Conservation (phyloP, 2,888 invertebrate species). For the Parnassius smintheus region DNA sequence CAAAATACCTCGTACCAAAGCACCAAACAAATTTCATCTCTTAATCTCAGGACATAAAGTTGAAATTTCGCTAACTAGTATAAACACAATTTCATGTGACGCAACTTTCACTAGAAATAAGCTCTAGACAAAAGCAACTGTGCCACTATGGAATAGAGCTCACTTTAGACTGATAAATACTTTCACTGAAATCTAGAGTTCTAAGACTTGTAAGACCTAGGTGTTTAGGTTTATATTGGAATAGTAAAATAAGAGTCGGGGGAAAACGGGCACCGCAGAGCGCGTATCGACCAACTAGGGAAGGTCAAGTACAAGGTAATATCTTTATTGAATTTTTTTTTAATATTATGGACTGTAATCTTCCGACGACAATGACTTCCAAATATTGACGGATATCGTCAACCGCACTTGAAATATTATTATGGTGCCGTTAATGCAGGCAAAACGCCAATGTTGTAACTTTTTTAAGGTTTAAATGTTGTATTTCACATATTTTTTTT, state of each 20-base stretch:
- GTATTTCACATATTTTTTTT: too few species aligned
- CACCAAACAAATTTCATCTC: background rate
- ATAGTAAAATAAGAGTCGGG: slow-evolving; percentile 1
- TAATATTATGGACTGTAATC: too few species aligned
- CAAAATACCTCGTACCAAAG: background rate
- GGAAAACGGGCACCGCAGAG: background rate
- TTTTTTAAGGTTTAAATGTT: too few species aligned
- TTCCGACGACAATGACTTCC: too few species aligned
- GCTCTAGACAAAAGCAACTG: background rate
- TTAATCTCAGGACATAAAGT: background rate
- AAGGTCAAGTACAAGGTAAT: slow-evolving; percentile 17
- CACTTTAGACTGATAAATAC: background rate
- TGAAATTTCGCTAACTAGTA: background rate
- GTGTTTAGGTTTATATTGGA: slow-evolving; percentile 10
- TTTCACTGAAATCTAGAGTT: background rate
- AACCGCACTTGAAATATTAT: too few species aligned
- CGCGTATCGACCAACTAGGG: slow-evolving; percentile 11
- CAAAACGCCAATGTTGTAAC: too few species aligned
- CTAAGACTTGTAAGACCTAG: slow-evolving; percentile 6
- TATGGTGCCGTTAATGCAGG: too few species aligned
- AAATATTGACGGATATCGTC: too few species aligned
- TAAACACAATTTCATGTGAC: slow-evolving; percentile 7
- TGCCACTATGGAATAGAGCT: background rate
- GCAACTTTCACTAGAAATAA: slow-evolving; percentile 13
- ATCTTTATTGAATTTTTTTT: background rate